Evolutionary conservation across 2,888 invertebrate species (phyloP).

Genomic region (Ophion obscuratus): DNA sequence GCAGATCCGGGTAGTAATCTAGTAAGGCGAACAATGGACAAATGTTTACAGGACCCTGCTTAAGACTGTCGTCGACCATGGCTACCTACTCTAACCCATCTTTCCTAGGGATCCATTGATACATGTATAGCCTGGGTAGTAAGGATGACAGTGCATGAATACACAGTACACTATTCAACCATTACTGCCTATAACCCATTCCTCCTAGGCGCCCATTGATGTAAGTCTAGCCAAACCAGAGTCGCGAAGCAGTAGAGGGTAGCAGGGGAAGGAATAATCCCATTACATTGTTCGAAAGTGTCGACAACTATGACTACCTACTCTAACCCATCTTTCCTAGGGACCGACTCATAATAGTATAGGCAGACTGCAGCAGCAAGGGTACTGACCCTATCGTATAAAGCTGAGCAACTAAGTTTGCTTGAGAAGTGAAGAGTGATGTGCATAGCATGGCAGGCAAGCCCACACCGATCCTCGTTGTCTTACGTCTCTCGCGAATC

Average conservation of each 20-base stretch:
- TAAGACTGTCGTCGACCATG: background rate
- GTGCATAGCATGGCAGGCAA: slow-evolving; percentile 31
- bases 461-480: slow-evolving; percentile 19
- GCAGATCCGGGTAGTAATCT: too few relatives aligned
- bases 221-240: background rate
- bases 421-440: slow-evolving; percentile 20
- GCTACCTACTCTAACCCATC: background rate
- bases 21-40: too few relatives aligned
- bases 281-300: background rate
- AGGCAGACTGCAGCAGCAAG: background rate
- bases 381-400: background rate
- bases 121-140: background rate
- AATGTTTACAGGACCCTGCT: too few relatives aligned
- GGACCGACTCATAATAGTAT: background rate
- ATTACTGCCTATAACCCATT: background rate
- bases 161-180: too few relatives aligned
- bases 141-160: too few relatives aligned
- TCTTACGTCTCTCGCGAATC: slow-evolving; percentile 56
- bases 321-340: background rate
- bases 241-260: background rate
- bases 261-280: background rate
- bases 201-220: background rate
- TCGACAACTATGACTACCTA: background rate
- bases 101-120: background rate
- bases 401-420: slow-evolving; percentile 27